Conservation (phyloP, 2,113 vertebrate species). For the Caloenas nicobarica region DNA sequence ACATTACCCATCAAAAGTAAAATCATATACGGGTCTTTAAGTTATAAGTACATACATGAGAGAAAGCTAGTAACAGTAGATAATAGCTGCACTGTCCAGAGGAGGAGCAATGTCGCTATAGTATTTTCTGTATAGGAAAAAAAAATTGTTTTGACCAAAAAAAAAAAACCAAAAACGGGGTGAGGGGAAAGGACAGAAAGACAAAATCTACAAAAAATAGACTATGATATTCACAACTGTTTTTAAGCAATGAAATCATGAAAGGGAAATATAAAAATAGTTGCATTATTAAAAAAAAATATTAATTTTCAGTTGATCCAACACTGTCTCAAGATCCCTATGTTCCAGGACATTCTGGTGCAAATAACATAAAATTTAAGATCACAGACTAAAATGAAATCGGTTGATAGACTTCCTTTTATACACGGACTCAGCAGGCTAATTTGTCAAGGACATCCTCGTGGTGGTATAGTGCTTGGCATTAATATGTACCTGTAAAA, state of each 20-base stretch:
- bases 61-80: neutral
- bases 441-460: slow-evolving; percentile 28
- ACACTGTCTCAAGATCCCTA: neutral
- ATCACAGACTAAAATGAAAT: neutral
- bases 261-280: neutral
- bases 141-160: neutral
- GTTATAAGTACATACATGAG: neutral
- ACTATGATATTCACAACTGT: neutral
- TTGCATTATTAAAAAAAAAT: neutral
- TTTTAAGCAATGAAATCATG: neutral
- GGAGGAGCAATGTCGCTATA: neutral
- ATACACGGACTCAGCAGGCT: neutral
- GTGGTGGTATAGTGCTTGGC: neutral
- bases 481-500: slow-evolving; percentile 1
- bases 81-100: neutral
- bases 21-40: neutral
- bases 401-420: neutral
- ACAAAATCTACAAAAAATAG: neutral
- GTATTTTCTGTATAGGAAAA: neutral
- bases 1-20: neutral
- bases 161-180: neutral
- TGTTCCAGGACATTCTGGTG: neutral
- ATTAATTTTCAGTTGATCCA: neutral
- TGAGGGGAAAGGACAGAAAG: too few relatives aligned
- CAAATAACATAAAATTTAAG: neutral